Base-by-base conservation (phyloP, 1,140 invertebrate species). In the Gyrodactylus salaris region DNA sequence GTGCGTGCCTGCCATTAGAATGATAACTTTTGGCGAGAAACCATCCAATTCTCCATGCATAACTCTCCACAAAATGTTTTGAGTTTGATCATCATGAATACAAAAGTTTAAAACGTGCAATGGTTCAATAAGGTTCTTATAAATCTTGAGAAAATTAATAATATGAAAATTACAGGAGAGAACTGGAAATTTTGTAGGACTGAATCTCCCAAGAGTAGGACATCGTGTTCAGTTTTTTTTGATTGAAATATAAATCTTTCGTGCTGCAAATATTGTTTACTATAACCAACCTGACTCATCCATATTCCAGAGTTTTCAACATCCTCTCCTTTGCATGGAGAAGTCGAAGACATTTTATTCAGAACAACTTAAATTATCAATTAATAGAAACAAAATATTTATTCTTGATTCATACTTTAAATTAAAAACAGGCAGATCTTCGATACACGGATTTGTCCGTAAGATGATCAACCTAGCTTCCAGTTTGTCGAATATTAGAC, bases 61-160 rank as follows among this genome's bases (percentile, higher is more conserved):
- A 26, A 91, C 85, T 77, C 89, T 83, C 89, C 89, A 93, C 21
- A 92, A 81, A 20, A 91, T 85, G 84, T 92, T 85, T 80, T 91
- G 86, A 25, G 87, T 88, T 80, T 86, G 84, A 81, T 93, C 89
- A 74, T 85, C 87, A 75, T 87, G 86, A 78, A 92, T 89, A 76
- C 89, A 88, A 82, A 91, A 91, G 80, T 91, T 91, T 75, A 91
- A 83, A 78, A 86, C 87, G 80, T 91, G 89, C 77, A 90, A 83
- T 23, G 87, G 88, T 24, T 86, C 87, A 84, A 74, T 16, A 2
- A 26, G 24, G 1, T 72, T 27, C 24, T 71, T 27, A 69, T 27
- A 74, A 16, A 54, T n/a, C 34, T 54, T 16, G n/a, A 54, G 34
- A n/a, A n/a, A 54, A n/a, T 16, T 7, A 54, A 54, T 54, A 54